A percentile compares a stretch with the other conserved stretches of the same genome.
Evolutionary conservation across 1,140 invertebrate species (phyloP).

Genomic region (Lordiphosa stackelbergi): DNA sequence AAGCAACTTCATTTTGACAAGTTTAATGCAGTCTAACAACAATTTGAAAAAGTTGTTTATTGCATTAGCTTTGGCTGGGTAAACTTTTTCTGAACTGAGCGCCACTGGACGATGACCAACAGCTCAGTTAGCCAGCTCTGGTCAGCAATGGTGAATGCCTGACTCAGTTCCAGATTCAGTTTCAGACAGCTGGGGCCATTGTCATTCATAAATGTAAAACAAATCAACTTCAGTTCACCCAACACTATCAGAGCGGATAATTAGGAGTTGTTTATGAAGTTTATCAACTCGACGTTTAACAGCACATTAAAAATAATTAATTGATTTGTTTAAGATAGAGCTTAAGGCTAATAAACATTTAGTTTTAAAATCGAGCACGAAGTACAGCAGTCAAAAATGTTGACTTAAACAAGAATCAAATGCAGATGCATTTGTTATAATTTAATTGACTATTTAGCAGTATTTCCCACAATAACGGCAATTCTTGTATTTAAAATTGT

Average conservation of each 20-base stretch:
- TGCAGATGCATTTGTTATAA: no score
- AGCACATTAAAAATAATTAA: not conserved
- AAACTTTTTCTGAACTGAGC: constrained; percentile 51
- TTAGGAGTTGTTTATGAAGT: constrained; percentile 22
- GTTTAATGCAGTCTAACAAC: constrained; percentile 66
- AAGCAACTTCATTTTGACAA: constrained; percentile 67
- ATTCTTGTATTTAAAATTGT: no score
- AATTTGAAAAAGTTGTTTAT: constrained; percentile 63
- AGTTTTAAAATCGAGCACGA: no score
- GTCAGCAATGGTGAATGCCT: constrained; percentile 1
- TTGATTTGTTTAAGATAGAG: no score
- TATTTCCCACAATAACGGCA: no score
- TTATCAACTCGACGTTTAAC: not conserved
- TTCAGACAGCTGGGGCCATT: constrained; percentile 11
- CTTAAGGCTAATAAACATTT: no score
- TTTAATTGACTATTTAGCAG: no score
- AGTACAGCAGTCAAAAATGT: no score
- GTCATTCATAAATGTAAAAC: constrained; percentile 55
- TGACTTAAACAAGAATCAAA: no score
- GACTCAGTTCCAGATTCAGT: no score
- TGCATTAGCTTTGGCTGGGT: constrained; percentile 59
- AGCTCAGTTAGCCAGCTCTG: not conserved
- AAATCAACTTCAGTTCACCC: constrained; percentile 18
- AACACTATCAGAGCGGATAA: constrained; percentile 2
- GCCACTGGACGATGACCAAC: not conserved